These are phyloP conservation scores for Indicator indicator DNA, from an alignment of 2,113 vertebrate species.

Conservation along the genomic window DNA sequence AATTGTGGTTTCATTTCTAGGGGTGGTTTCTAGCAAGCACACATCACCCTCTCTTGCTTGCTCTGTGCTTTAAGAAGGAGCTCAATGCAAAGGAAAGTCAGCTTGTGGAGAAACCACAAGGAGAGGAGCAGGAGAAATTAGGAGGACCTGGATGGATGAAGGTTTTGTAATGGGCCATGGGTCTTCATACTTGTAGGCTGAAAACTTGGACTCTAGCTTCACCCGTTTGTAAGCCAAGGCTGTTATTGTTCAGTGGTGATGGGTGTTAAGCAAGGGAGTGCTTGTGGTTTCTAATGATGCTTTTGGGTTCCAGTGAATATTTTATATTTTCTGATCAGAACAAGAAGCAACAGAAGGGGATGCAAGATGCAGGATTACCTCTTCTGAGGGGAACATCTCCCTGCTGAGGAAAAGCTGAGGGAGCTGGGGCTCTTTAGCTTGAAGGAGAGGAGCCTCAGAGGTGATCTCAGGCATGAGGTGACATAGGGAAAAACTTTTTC, in stretches of 20 bases:
- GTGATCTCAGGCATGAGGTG: too few relatives aligned
- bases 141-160: neutral
- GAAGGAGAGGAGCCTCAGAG: too few relatives aligned
- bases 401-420: too few relatives aligned
- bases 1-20: slow-evolving; percentile 32
- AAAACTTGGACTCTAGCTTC: neutral
- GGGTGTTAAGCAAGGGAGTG: neutral
- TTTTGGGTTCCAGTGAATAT: neutral
- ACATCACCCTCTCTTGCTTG: neutral
- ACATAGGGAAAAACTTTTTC: too few relatives aligned
- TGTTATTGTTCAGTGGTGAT: neutral
- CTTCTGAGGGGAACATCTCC: neutral
- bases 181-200: neutral
- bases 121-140: neutral
- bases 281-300: too few relatives aligned
- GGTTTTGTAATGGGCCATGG: neutral
- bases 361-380: neutral
- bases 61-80: neutral
- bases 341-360: neutral
- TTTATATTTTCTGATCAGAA: neutral
- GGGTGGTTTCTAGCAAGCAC: slow-evolving; percentile 36
- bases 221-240: neutral
- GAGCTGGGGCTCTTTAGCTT: too few relatives aligned
- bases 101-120: neutral
- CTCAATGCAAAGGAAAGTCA: neutral